Conservation (phyloP, 2,797 vertebrate species). For the Prunella strophiata region DNA sequence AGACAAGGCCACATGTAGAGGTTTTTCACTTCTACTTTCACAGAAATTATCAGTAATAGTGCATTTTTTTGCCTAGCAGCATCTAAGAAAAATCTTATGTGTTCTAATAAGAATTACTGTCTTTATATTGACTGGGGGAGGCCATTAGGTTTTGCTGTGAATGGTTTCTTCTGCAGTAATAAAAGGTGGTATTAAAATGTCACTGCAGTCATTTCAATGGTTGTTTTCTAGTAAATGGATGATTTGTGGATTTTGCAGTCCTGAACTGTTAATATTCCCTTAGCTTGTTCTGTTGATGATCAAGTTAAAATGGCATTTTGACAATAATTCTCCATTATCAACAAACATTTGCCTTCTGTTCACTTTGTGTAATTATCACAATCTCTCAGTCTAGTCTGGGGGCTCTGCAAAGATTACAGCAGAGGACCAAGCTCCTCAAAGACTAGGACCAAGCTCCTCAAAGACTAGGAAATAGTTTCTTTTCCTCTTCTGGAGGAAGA, state of each 20-base stretch:
- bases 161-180: constrained; percentile 9
- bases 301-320: constrained; percentile 9
- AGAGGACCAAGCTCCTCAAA: background rate
- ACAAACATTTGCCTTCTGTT: background rate
- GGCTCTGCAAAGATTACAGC: background rate
- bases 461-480: background rate
- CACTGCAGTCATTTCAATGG: background rate
- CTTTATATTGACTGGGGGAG: background rate
- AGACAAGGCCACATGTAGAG: background rate
- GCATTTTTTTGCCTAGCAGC: background rate
- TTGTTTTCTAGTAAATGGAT: constrained; percentile 4
- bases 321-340: background rate
- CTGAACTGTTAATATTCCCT: background rate
- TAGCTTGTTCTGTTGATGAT: background rate
- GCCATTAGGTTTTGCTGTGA: background rate
- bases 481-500: background rate
- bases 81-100: background rate
- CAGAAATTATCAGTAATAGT: background rate
- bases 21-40: background rate
- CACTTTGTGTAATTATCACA: background rate
- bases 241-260: background rate
- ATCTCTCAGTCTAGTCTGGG: background rate
- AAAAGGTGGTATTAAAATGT: constrained; percentile 36
- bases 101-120: background rate
- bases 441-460: background rate